Base-by-base conservation (phyloP, 2,797 vertebrate genomes). In the Sternarchorhynchus goeldii region DNA sequence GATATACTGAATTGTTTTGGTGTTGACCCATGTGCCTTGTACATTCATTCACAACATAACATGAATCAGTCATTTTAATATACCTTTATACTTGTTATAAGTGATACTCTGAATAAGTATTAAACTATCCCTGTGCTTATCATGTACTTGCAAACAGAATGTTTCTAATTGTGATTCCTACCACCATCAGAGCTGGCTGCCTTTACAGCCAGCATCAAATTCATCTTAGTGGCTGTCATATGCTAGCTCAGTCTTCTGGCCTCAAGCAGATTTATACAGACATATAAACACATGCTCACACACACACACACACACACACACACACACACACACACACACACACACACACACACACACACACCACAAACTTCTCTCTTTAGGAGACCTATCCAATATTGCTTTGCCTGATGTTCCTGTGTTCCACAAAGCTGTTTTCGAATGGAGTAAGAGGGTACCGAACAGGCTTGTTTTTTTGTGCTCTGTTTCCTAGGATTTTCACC, bases 401-500 rank as follows among this genome's bases (percentile, higher is more conserved):
- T 20, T 20, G 21, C 25, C 78, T 80, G 32, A 41, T 58, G 53
- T 59, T 64, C 66, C 65, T 58, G 55, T 67, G 32, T 39, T 58
- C 31, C 18, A 69, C n/a, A 8, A 59, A 80, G 57, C 55, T 69
- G 45, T 56, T 76, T 63, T 80, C 66, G 45, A 39, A 75, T 36
- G 20, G 58, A 76, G 7, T 71, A n/a, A 70, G 56, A 45, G 53
- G 36, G 21, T 41, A 34, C 53, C 21, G 25, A 29, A 45, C 29
- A 20, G n/a, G 10, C 25, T 80, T 77, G 56, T 36, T 68, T 62
- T 53, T 72, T 76, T 67, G 59, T 34, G 31, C 75, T 67, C 68
- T 77, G 74, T 76, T 81, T 77, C 56, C 34, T 73, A 45, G 18
- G 41, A 69, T 56, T 73, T 50, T 58, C 25, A 73, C 64, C 50